Evolutionary conservation across 2,888 invertebrate genomes (phyloP).

Genomic region (Latrodectus hesperus): DNA sequence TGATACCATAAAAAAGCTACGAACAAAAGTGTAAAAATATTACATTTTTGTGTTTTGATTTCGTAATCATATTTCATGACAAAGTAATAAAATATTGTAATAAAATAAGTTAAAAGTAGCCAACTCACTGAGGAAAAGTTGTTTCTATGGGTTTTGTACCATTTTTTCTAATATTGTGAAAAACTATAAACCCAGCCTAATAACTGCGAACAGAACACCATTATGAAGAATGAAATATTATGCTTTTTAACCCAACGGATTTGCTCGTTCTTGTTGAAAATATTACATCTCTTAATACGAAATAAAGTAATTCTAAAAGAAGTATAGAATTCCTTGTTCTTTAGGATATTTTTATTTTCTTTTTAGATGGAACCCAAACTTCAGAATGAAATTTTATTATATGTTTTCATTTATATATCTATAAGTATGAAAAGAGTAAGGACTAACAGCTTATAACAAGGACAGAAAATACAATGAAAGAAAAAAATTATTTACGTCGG

Average conservation of each 20-base stretch:
- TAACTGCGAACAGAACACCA: too few relatives aligned
- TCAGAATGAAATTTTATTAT: slow-evolving; percentile 46
- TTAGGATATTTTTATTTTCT: background rate
- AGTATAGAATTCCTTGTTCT: slow-evolving; percentile 33
- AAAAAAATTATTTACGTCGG: slow-evolving; percentile 42
- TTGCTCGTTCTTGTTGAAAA: slow-evolving; percentile 6
- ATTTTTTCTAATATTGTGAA: too few relatives aligned
- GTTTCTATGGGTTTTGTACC: too few relatives aligned
- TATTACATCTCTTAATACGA: slow-evolving; percentile 11
- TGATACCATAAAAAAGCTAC: too few relatives aligned
- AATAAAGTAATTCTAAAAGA: slow-evolving; percentile 24
- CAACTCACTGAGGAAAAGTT: too few relatives aligned
- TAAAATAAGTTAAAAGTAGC: too few relatives aligned
- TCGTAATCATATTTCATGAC: too few relatives aligned
- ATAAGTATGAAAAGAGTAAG: slow-evolving; percentile 17
- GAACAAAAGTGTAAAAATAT: too few relatives aligned
- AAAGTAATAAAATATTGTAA: too few relatives aligned
- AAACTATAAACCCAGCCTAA: too few relatives aligned
- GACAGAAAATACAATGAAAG: slow-evolving; percentile 10
- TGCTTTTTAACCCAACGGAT: background rate
- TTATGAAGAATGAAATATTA: background rate
- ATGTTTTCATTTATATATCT: slow-evolving; percentile 28
- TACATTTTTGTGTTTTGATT: too few relatives aligned
- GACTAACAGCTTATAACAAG: slow-evolving; percentile 13
- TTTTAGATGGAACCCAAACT: slow-evolving; percentile 16